Percentiles rank a stretch among this genome's conserved stretches.
Conservation (phyloP, 2,888 invertebrate species). For the Eupithecia insigniata region DNA sequence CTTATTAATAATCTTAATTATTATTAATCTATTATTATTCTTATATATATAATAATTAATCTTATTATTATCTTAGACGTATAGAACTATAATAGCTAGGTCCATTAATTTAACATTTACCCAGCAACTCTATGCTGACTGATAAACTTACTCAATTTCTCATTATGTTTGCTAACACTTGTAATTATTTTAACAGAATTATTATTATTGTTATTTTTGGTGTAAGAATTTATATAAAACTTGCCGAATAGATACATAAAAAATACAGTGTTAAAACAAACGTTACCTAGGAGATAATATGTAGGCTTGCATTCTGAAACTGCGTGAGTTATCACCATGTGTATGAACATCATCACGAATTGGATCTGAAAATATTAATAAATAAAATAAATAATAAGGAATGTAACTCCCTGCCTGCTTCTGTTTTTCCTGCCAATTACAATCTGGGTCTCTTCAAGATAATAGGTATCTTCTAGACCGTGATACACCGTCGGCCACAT, state of each 20-base stretch:
- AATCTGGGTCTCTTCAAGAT: too few relatives aligned
- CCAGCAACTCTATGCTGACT: conserved; percentile 45
- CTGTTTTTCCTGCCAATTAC: too few relatives aligned
- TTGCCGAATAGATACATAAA: conserved; percentile 61
- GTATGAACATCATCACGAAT: conserved; percentile 55
- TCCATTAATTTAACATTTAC: conserved; percentile 32
- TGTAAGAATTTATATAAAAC: conserved; percentile 57
- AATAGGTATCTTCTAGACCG: too few relatives aligned
- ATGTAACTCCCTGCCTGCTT: too few relatives aligned
- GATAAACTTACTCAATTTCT: conserved; percentile 42
- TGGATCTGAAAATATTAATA: conserved; percentile 65
- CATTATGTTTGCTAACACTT: conserved; percentile 29
- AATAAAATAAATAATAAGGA: too few relatives aligned
- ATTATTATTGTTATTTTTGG: conserved; percentile 36
- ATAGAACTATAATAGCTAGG: too few relatives aligned
- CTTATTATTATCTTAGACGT: too few relatives aligned
- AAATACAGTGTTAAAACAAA: conserved; percentile 52
- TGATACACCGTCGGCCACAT: too few relatives aligned
- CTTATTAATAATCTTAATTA: too few relatives aligned
- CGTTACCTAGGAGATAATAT: conserved; percentile 45
- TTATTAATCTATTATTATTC: too few relatives aligned
- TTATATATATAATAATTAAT: too few relatives aligned
- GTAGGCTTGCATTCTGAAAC: conserved; percentile 57
- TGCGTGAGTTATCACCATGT: conserved; percentile 48
- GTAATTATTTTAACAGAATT: conserved; percentile 20